Percentiles rank a stretch among this genome's conserved stretches.
phyloP scores from a whole-genome alignment of 2,113 vertebrate species.

The Cynoglossus semilaevis region DNA sequence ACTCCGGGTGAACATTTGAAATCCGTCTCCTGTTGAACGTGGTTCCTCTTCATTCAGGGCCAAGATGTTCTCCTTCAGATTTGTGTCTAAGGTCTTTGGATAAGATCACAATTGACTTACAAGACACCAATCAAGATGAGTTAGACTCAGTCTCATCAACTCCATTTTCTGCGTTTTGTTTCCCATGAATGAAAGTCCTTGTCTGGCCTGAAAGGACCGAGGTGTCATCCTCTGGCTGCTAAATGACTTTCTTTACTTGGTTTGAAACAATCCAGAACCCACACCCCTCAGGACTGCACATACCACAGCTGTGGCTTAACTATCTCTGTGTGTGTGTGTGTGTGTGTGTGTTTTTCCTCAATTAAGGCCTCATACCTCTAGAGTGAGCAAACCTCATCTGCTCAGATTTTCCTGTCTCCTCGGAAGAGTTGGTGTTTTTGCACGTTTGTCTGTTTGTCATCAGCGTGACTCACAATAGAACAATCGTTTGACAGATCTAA shows the following conservation, averaged over 20 bases:
- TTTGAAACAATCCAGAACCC: slow-evolving; percentile 58
- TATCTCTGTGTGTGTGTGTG: neutral
- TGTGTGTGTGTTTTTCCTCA: slow-evolving; percentile 10
- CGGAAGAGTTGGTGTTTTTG: no score
- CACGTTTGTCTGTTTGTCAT: neutral
- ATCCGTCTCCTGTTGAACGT: neutral
- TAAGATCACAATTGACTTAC: neutral
- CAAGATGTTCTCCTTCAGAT: neutral
- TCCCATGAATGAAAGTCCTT: slow-evolving; percentile 36
- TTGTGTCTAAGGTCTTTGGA: neutral
- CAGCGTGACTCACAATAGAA: neutral
- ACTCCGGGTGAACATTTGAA: slow-evolving; percentile 1
- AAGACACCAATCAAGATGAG: neutral
- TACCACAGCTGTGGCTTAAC: slow-evolving; percentile 4
- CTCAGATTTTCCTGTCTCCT: slow-evolving; percentile 2
- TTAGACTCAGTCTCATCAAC: neutral
- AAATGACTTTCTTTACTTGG: slow-evolving; percentile 32
- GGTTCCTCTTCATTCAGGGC: neutral
- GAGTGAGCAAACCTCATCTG: slow-evolving; percentile 14
- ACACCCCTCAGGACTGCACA: slow-evolving; percentile 19
- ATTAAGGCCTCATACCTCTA: slow-evolving; percentile 13
- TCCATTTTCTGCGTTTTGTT: neutral
- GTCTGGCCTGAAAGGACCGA: slow-evolving; percentile 7
- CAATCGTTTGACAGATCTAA: no score
- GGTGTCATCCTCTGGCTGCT: slow-evolving; percentile 33